These are phyloP conservation scores for Dinocampus coccinellae DNA, from an alignment of 2,888 invertebrate species.

Conservation along the genomic window DNA sequence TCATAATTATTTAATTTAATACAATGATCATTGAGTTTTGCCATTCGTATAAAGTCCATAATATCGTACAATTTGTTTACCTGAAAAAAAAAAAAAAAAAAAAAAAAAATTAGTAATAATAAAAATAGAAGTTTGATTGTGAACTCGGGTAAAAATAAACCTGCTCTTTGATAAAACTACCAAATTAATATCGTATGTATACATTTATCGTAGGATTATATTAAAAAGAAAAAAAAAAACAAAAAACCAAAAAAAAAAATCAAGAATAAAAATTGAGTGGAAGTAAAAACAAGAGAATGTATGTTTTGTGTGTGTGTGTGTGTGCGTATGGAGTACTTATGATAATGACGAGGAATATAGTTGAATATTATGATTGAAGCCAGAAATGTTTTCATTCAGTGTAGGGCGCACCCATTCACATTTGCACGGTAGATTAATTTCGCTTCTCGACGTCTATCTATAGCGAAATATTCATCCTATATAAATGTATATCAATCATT, in stretches of 20 bases:
- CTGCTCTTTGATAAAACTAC: background rate
- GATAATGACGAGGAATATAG: background rate
- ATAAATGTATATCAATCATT: background rate
- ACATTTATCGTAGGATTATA: slow-evolving; percentile 21
- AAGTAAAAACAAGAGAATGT: slow-evolving; percentile 1
- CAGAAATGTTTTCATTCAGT: background rate
- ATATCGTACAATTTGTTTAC: slow-evolving; percentile 16
- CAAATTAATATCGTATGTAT: slow-evolving; percentile 1
- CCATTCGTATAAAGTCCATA: background rate
- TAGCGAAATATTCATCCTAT: slow-evolving; percentile 25
- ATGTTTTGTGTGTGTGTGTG: background rate
- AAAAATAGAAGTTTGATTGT: background rate
- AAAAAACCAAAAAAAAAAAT: slow-evolving; percentile 2
- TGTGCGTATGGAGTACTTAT: background rate
- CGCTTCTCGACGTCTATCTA: slow-evolving; percentile 42
- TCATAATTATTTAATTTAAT: background rate
- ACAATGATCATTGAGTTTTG: background rate
- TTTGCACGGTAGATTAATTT: slow-evolving; percentile 51
- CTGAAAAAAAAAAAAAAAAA: background rate
- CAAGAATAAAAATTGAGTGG: too few relatives aligned
- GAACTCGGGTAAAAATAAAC: background rate
- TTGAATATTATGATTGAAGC: slow-evolving; percentile 6
- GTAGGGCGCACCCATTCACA: slow-evolving; percentile 45
- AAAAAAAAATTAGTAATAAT: background rate
- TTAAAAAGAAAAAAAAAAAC: slow-evolving; percentile 17